Base-by-base conservation (phyloP, 2,888 invertebrate genomes). In the Taphrorychus bicolor region DNA sequence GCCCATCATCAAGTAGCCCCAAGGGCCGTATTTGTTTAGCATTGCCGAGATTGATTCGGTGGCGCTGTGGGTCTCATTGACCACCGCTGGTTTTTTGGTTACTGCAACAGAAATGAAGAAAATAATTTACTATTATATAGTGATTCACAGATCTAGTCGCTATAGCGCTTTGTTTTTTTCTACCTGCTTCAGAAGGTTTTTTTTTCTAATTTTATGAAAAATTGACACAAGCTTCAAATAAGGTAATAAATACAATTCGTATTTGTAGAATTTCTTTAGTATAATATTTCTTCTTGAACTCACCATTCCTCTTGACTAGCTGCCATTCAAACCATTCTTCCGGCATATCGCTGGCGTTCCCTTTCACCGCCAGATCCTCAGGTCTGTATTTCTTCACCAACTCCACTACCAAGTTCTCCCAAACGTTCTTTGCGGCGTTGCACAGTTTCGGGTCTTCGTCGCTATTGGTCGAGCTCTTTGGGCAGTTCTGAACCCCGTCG, bases 1-100 rank as follows among this genome's bases (percentile, higher is more conserved):
- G 57, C 89, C 90, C 59, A 90, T 84, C 80, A 90, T 88, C 40
- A 90, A 83, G 77, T 90, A 90, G 73, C 90, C 90, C 90, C 90
- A 90, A 0, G 90, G 89, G 0, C 90, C 90, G 78, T 90, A 90
- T 60, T 89, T 89, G 66, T 88, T 87, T 70, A 90, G 81, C 49
- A 88, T 88, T 5, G 87, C 87, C 9, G 84, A 83, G 11, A 84
- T 75, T 1, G 82, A 81, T n/a, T 77, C 77, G 5, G 70, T 71
- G 1, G 74, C 69, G 24, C 69, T 64, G 73, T 76, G 58, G 60
- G 69, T 69, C 49, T 74, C 74, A 5, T 67, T 66, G 2, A 60
- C 58, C 18, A 71, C 69, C 41, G 68, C 63, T 9, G 71, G 66
- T 23, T 66, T 66, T 11, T 69, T 72, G 2, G 74, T 72, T 18